Evolutionary conservation across 2,113 vertebrate genomes (phyloP).

Genomic region (Pleuronectes platessa): DNA sequence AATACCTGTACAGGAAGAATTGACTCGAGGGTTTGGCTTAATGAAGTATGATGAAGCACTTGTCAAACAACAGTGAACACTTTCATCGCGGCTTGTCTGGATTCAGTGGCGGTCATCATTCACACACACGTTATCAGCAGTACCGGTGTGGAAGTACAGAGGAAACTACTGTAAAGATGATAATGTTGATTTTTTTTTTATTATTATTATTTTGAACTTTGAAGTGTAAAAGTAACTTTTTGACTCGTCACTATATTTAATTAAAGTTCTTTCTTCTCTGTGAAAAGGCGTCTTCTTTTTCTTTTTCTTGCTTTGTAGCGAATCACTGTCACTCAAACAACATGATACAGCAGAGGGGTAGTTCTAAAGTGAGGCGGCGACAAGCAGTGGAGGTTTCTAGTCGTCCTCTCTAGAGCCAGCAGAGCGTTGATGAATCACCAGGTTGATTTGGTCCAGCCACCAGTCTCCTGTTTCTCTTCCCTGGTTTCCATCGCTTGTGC

Average conservation of each 20-base stretch:
- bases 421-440: background rate
- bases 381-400: too few species aligned
- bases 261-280: slow-evolving; percentile 99
- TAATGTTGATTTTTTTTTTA: slow-evolving; percentile 85
- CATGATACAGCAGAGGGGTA: background rate
- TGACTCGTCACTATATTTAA: slow-evolving; percentile 99
- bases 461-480: background rate
- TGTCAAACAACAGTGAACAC: slow-evolving; percentile 34
- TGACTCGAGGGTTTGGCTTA: slow-evolving; percentile 35
- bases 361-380: too few species aligned
- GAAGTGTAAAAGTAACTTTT: slow-evolving; percentile 99
- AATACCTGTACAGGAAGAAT: slow-evolving; percentile 63
- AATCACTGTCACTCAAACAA: slow-evolving; percentile 6
- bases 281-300: slow-evolving; percentile 70
- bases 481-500: background rate
- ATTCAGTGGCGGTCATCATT: slow-evolving; percentile 44
- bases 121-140: slow-evolving; percentile 80
- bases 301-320: background rate
- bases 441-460: background rate
- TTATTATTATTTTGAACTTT: slow-evolving; percentile 89
- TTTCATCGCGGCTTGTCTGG: slow-evolving; percentile 62
- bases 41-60: slow-evolving; percentile 55
- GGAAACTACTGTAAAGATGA: slow-evolving; percentile 98
- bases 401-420: background rate
- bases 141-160: slow-evolving; percentile 63